Evolutionary conservation across 2,113 vertebrate species (phyloP).

Genomic region (Tiliqua scincoides): DNA sequence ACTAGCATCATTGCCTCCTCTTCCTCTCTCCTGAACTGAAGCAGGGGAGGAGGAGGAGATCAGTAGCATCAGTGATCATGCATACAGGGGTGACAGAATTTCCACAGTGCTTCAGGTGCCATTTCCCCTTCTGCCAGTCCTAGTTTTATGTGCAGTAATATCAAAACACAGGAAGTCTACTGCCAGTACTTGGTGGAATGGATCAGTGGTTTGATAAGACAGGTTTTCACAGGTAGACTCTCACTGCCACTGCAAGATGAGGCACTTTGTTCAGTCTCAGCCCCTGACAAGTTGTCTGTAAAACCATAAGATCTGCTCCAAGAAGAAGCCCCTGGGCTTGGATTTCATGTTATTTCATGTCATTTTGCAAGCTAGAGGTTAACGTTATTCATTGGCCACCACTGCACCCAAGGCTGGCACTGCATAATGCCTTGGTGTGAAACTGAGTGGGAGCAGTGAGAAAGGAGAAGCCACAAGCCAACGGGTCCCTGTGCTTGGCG

Average conservation of each 20-base stretch:
- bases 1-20: no score
- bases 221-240: no score
- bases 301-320: neutral
- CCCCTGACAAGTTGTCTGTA: neutral
- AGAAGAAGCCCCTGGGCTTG: neutral
- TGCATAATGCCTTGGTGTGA: neutral
- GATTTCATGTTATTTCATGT: neutral
- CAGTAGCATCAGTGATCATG: no score
- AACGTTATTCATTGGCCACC: neutral
- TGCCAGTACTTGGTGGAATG: neutral
- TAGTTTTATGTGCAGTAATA: no score
- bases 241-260: no score
- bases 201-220: neutral
- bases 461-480: neutral
- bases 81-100: no score
- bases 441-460: neutral
- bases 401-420: neutral
- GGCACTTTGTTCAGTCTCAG: neutral
- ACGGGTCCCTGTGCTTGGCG: neutral
- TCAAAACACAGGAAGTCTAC: no score
- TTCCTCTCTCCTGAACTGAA: no score
- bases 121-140: no score
- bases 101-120: no score
- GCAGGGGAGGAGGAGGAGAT: no score
- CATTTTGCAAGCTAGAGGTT: neutral